Conservation (phyloP, 2,888 invertebrate genomes). For the Athalia circularis region DNA sequence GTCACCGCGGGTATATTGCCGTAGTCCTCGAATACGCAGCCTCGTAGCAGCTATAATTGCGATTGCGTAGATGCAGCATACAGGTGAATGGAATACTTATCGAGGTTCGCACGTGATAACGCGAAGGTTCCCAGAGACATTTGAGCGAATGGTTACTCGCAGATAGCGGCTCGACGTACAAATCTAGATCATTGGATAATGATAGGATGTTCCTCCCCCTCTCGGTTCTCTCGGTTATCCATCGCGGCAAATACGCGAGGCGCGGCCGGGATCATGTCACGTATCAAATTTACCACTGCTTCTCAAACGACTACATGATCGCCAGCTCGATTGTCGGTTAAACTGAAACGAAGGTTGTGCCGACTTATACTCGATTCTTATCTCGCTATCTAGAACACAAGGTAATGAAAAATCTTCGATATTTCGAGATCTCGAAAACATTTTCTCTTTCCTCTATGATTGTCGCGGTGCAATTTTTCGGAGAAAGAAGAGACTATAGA, state of each 20-base stretch:
- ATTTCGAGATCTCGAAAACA: no score
- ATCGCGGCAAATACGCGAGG: conserved; percentile 5
- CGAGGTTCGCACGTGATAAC: not conserved
- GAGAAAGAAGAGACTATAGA: no score
- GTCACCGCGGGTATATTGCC: no score
- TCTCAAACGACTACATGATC: conserved; percentile 29
- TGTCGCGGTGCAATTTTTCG: no score
- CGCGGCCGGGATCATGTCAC: conserved; percentile 33
- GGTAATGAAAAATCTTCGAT: no score
- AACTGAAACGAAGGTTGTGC: not conserved
- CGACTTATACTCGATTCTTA: no score
- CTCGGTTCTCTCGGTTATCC: conserved; percentile 46
- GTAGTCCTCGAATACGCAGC: no score
- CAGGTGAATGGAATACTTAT: not conserved
- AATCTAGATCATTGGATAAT: conserved; percentile 69
- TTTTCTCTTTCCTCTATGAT: no score
- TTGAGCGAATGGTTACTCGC: conserved; percentile 18
- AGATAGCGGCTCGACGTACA: conserved; percentile 50
- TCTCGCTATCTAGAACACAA: no score
- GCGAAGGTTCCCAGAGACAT: conserved; percentile 25
- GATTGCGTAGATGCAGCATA: no score
- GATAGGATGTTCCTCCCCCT: conserved; percentile 67
- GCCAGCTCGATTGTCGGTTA: conserved; percentile 25
- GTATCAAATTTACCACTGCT: conserved; percentile 43
- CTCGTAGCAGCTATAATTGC: no score